These are phyloP conservation scores for Sycophaga agraensis DNA, from an alignment of 1,140 invertebrate species.

Conservation along the genomic window DNA sequence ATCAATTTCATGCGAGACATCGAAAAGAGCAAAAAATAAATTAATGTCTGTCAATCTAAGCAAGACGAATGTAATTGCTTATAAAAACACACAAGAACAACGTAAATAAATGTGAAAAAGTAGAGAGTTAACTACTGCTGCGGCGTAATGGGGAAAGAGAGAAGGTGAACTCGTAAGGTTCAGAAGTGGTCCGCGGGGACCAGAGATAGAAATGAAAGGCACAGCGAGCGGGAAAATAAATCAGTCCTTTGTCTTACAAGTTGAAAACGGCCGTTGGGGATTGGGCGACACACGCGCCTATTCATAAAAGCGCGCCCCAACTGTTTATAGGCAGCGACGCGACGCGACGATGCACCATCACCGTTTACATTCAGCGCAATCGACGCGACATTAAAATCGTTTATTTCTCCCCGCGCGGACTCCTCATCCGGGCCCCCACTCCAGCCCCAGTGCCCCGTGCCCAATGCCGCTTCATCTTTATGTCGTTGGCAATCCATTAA, in stretches of 20 bases:
- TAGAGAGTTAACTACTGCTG: no score
- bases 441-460: neutral
- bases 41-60: no score
- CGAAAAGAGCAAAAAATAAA: no score
- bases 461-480: neutral
- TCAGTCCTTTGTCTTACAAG: constrained; percentile 51
- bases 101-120: neutral
- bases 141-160: constrained; percentile 26
- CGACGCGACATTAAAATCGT: no score
- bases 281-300: constrained; percentile 42
- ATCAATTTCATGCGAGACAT: no score
- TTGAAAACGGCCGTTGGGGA: constrained; percentile 48
- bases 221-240: constrained; percentile 48
- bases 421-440: neutral
- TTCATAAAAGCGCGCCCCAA: constrained; percentile 44
- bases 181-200: constrained; percentile 46
- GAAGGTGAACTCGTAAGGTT: constrained; percentile 33
- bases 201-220: no score
- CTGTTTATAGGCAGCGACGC: constrained; percentile 31
- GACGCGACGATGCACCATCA: constrained; percentile 15
- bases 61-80: no score
- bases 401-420: no score
- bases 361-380: constrained; percentile 18
- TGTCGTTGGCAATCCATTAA: neutral
- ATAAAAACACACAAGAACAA: neutral